These are phyloP conservation scores for Macrophya alboannulata DNA, from an alignment of 2,888 invertebrate genomes.

Conservation along the genomic window DNA sequence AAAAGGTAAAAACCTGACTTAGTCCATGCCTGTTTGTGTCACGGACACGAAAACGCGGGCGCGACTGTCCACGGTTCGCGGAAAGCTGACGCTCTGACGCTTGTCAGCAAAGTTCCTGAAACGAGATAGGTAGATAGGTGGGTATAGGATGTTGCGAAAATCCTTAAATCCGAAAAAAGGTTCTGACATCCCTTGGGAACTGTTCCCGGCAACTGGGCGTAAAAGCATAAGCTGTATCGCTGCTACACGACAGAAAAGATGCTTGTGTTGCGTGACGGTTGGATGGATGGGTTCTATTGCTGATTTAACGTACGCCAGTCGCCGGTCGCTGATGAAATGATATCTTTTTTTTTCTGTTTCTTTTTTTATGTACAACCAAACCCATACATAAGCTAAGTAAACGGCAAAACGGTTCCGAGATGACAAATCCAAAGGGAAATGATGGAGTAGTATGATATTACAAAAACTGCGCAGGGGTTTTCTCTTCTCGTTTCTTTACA, in stretches of 20 bases:
- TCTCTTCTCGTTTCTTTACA: not conserved
- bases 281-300: slow-evolving; percentile 30
- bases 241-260: slow-evolving; percentile 1
- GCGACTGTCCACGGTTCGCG: not conserved
- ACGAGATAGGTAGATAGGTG: not conserved
- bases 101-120: slow-evolving; percentile 46
- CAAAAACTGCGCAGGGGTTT: not conserved
- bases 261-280: slow-evolving; percentile 31
- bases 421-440: not conserved
- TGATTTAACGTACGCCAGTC: slow-evolving; percentile 16
- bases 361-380: not conserved
- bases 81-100: slow-evolving; percentile 25
- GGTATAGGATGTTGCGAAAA: slow-evolving; percentile 47
- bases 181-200: slow-evolving; percentile 45
- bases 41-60: not conserved
- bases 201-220: slow-evolving; percentile 40
- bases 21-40: not conserved
- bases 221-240: slow-evolving; percentile 49
- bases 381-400: not conserved
- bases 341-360: not conserved
- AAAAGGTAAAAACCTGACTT: not conserved
- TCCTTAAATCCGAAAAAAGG: slow-evolving; percentile 55
- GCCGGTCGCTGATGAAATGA: not conserved
- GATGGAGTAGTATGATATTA: slow-evolving; percentile 2
- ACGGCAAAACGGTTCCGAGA: slow-evolving; percentile 1